Percentiles rank a stretch among this genome's conserved stretches.
These are phyloP conservation scores for Panopea generosa DNA, from an alignment of 2,888 invertebrate genomes.

Conservation along the genomic window DNA sequence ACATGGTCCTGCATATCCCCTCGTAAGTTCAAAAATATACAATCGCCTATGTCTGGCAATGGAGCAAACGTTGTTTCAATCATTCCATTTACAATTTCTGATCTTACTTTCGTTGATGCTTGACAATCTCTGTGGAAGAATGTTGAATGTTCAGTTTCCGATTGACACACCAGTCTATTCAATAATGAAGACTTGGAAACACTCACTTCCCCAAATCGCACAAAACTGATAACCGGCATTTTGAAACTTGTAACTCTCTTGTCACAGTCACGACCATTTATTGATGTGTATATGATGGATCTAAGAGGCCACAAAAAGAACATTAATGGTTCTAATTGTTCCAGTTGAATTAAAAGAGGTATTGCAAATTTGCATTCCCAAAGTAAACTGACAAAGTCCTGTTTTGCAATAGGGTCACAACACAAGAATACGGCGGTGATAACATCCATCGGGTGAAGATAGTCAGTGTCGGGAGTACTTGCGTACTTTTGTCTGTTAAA, in stretches of 20 bases:
- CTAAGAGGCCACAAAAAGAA: slow-evolving; percentile 12
- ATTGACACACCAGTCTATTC: slow-evolving; percentile 9
- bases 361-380: slow-evolving; percentile 31
- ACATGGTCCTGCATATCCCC: neutral
- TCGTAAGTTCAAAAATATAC: slow-evolving; percentile 16
- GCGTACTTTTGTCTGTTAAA: neutral
- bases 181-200: slow-evolving; percentile 14
- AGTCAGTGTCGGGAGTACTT: neutral
- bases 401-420: slow-evolving; percentile 25
- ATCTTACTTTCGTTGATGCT: slow-evolving; percentile 16
- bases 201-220: slow-evolving; percentile 5
- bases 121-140: slow-evolving; percentile 24
- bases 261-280: neutral
- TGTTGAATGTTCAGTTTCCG: slow-evolving; percentile 21
- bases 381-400: slow-evolving; percentile 18
- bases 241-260: neutral
- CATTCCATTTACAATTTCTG: neutral
- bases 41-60: slow-evolving; percentile 1
- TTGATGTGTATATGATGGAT: neutral
- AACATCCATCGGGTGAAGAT: slow-evolving; percentile 28
- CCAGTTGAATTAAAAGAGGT: neutral
- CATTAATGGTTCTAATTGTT: neutral
- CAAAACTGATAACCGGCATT: slow-evolving; percentile 1
- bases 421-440: slow-evolving; percentile 19
- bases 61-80: slow-evolving; percentile 8